A percentile compares a stretch with the other conserved stretches of the same genome.
Evolutionary conservation across 2,113 vertebrate species (phyloP).

Genomic region (Scortum barcoo): DNA sequence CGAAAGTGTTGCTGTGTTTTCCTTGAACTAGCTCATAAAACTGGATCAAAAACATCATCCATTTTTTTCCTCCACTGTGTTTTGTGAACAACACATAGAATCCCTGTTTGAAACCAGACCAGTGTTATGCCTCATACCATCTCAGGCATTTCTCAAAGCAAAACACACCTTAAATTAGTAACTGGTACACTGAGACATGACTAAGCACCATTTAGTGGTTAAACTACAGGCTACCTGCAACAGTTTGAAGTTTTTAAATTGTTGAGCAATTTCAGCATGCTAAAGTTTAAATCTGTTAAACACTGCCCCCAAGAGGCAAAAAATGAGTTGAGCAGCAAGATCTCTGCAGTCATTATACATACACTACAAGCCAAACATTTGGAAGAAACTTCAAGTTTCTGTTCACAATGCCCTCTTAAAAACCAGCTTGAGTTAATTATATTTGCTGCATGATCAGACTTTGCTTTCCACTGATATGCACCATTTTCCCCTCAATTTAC

Average conservation of each 20-base stretch:
- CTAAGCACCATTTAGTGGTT: neutral
- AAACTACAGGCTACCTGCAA: neutral
- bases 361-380: no score
- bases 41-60: neutral
- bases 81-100: constrained; percentile 66
- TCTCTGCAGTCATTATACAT: no score
- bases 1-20: neutral
- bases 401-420: no score
- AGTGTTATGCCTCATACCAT: neutral
- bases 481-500: no score
- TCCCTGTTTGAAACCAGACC: constrained; percentile 59
- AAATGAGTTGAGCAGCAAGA: neutral
- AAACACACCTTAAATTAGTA: neutral
- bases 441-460: no score
- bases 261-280: no score
- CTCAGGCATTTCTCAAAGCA: neutral
- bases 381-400: no score
- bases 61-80: no score
- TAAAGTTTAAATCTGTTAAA: neutral
- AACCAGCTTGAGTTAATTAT: no score
- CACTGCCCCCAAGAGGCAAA: constrained; percentile 57
- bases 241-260: fast-evolving
- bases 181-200: neutral
- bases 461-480: no score
- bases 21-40: constrained; percentile 55